Evolutionary conservation across 2,888 invertebrate species (phyloP).

Genomic region (Frankliniella fusca): DNA sequence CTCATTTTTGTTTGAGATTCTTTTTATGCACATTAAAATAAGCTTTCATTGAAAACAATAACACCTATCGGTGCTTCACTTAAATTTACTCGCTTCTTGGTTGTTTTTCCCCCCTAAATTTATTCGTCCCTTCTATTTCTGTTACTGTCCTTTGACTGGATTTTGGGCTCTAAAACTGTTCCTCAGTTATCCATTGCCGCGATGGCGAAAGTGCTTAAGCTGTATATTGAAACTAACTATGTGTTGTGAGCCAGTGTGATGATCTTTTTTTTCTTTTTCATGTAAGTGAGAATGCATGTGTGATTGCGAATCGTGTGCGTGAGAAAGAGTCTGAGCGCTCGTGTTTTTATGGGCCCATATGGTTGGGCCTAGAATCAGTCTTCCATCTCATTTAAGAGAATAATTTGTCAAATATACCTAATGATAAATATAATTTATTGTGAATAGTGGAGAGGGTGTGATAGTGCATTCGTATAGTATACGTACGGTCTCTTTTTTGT

Average conservation of each 20-base stretch:
- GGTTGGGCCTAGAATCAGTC: background rate
- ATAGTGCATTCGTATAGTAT: conserved; percentile 21
- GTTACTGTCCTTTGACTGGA: too few relatives aligned
- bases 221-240: background rate
- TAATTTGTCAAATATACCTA: conserved; percentile 22
- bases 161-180: too few relatives aligned
- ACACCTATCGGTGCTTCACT: background rate
- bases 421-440: conserved; percentile 5
- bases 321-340: background rate
- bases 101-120: too few relatives aligned
- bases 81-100: background rate
- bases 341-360: background rate
- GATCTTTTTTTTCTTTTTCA: background rate
- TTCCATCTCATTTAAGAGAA: conserved; percentile 17
- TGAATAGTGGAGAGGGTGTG: conserved; percentile 16
- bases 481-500: conserved; percentile 8
- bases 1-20: background rate
- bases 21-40: background rate
- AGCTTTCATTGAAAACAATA: background rate
- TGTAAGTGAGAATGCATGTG: conserved; percentile 6
- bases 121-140: too few relatives aligned
- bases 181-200: too few relatives aligned
- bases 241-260: background rate
- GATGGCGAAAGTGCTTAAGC: background rate
- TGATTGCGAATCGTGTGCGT: background rate